Evolutionary conservation across 1,140 invertebrate species (phyloP).

Genomic region (Drosophila baimaii): DNA sequence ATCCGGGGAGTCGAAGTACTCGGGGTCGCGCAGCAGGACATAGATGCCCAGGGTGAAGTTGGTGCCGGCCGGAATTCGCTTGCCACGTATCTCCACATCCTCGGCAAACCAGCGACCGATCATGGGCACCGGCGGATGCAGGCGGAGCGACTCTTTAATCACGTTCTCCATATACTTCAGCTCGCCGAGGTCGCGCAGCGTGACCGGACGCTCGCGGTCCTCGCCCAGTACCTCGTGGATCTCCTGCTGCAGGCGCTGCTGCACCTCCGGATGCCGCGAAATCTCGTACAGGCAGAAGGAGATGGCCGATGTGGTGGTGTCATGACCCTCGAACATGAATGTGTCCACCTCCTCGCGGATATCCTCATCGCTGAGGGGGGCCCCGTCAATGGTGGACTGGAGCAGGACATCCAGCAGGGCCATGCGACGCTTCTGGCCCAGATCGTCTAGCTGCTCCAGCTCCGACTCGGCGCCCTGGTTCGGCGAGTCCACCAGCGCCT

Average conservation of each 20-base stretch:
- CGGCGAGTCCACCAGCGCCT: slow-evolving; percentile 53
- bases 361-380: slow-evolving; percentile 87
- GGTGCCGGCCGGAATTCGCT: slow-evolving; percentile 83
- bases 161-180: slow-evolving; percentile 85
- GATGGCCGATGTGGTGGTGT: slow-evolving; percentile 88
- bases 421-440: slow-evolving; percentile 86
- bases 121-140: slow-evolving; percentile 89
- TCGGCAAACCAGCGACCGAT: slow-evolving; percentile 86
- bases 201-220: slow-evolving; percentile 30
- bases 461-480: neutral
- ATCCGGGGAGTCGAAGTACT: slow-evolving; percentile 86
- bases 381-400: slow-evolving; percentile 86
- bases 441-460: slow-evolving; percentile 29
- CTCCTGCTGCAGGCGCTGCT: slow-evolving; percentile 87
- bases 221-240: slow-evolving; percentile 85
- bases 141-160: slow-evolving; percentile 87
- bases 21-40: slow-evolving; percentile 85
- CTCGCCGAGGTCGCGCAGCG: slow-evolving; percentile 44
- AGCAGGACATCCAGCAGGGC: slow-evolving; percentile 92
- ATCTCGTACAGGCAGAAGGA: slow-evolving; percentile 86
- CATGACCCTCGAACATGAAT: slow-evolving; percentile 91
- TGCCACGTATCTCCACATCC: slow-evolving; percentile 84
- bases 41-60: slow-evolving; percentile 83
- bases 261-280: slow-evolving; percentile 86
- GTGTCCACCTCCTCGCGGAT: slow-evolving; percentile 91